Base-by-base conservation (phyloP, 1,140 invertebrate species). In the Polypedilum pembai region DNA sequence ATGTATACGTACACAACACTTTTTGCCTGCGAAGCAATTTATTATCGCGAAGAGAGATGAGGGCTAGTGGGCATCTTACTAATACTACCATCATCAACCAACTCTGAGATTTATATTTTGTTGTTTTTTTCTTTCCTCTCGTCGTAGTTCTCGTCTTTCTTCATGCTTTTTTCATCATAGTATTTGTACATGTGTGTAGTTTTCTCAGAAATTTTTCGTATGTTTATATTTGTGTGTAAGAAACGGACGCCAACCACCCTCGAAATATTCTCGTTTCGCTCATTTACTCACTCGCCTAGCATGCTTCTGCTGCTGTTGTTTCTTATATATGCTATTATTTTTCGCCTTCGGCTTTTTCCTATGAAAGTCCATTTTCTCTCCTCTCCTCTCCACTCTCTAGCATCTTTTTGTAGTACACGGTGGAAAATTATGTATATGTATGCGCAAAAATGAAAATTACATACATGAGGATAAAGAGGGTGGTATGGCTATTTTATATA, bases 41-140 rank as follows among this genome's bases (percentile, higher is more conserved):
- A 69, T 69, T 69, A 69, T 69, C 65, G 65, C 65, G 65, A 56
- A 33, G 24, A 33, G 45, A 56, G 45, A 56, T 56, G 65, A 69
- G 20, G 17, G 65, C 65, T 69, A 69, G 17, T 69, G 65, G 65
- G 65, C 65, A 69, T 69, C 18, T 69, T 33, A 33, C 24, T 33
- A n/a, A n/a, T 12, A 56, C 45, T 56, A 15, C 1, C 8, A 15
- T 8, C 8, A 12, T 8, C n/a, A n/a, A n/a, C 45, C 8, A 33
- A 33, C n/a, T 56, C 45, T 56, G 45, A 56, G 45, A 56, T 56
- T 56, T 56, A 56, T 56, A 56, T n/a, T 69, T 69, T 21, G 10
- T 17, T 56, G 45, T 17, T 56, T 56, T 56, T 17, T 69, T n/a
- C 8, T 18, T 10, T 20, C 17, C 65, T 18, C 17, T 56, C 45